Percentiles rank a stretch among this genome's conserved stretches.
These are phyloP conservation scores for Cepaea nemoralis DNA, from an alignment of 1,140 invertebrate species.

Conservation along the genomic window DNA sequence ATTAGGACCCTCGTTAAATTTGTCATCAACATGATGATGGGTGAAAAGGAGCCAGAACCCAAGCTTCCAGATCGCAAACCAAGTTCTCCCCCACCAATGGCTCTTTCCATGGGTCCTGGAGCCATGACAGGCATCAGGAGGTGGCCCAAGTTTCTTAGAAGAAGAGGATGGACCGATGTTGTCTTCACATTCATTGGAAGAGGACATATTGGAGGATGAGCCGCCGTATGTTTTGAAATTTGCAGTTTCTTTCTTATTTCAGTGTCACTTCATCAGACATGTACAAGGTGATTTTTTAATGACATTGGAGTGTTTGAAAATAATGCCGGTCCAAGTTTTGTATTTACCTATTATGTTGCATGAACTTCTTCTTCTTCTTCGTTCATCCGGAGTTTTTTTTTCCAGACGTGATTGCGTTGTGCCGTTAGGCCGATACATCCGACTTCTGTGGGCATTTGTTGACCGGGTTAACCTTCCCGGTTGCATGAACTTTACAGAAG, in stretches of 20 bases:
- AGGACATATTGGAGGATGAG: neutral
- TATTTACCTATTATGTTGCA: no score
- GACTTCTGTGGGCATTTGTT: no score
- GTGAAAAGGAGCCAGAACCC: conserved; percentile 55
- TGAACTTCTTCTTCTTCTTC: no score
- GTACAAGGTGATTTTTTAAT: no score
- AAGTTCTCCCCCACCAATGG: conserved; percentile 41
- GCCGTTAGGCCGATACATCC: no score
- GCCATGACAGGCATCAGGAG: conserved; percentile 32
- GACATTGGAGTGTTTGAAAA: no score
- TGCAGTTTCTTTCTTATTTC: neutral
- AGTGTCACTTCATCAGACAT: neutral
- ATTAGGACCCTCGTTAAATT: conserved; percentile 68
- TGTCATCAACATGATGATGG: conserved; percentile 72
- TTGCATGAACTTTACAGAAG: no score
- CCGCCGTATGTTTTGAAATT: neutral
- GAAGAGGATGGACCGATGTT: neutral
- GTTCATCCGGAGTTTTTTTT: no score
- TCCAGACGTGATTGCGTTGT: no score
- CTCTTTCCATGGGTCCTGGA: conserved; percentile 55
- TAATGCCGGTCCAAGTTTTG: no score
- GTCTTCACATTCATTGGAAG: neutral
- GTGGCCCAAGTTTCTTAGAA: neutral
- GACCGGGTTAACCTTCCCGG: no score
- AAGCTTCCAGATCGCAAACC: conserved; percentile 40